Evolutionary conservation across 2,797 vertebrate species (phyloP).

Genomic region (Cossypha heuglini): DNA sequence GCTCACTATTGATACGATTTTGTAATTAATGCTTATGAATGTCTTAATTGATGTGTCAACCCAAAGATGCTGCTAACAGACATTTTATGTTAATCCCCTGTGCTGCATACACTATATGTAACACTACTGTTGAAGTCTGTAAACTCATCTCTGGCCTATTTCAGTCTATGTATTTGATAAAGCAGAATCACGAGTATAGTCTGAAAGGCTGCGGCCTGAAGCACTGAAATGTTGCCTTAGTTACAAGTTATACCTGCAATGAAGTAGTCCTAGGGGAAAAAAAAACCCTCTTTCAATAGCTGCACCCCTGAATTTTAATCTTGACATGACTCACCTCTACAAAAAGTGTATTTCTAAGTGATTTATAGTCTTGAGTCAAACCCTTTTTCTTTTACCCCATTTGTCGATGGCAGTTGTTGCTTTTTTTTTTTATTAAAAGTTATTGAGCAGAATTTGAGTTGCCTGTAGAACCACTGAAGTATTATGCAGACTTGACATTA

Average conservation of each 20-base stretch:
- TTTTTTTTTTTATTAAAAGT: neutral
- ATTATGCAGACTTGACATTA: constrained; percentile 18
- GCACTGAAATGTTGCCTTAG: constrained; percentile 48
- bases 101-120: constrained; percentile 22
- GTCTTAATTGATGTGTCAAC: constrained; percentile 73
- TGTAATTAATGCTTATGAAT: constrained; percentile 67
- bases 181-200: constrained; percentile 41
- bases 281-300: neutral
- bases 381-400: neutral
- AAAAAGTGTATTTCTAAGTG: neutral
- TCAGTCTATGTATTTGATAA: constrained; percentile 1
- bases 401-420: constrained; percentile 10
- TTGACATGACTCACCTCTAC: neutral
- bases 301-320: neutral
- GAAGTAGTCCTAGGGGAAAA: neutral
- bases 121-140: constrained; percentile 37
- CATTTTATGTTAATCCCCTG: constrained; percentile 21
- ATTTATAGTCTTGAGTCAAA: neutral
- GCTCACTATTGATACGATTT: constrained; percentile 30
- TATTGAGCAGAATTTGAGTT: constrained; percentile 5
- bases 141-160: constrained; percentile 32
- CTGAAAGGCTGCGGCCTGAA: constrained; percentile 45
- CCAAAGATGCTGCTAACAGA: constrained; percentile 80
- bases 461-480: constrained; percentile 32
- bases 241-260: neutral